Base-by-base conservation (phyloP, 2,888 invertebrate genomes). In the Gymnoscelis rufifasciata region DNA sequence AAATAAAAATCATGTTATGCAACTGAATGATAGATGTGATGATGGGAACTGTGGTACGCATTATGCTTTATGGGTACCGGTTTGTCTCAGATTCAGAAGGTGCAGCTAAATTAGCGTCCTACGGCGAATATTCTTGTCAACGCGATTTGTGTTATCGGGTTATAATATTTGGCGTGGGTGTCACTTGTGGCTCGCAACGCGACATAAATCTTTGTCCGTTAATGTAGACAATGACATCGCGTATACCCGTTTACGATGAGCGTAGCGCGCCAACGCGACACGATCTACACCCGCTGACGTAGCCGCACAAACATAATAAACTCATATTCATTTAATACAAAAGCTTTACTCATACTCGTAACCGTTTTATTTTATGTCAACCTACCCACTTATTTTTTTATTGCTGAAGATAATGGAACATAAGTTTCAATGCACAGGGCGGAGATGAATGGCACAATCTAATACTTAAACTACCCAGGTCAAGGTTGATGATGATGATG, bases 1-100 rank as follows among this genome's bases (percentile, higher is more conserved):
- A 45, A 44, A 44, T 48, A 31, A 27, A 6, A 11, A 13, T 33
- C 31, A 44, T 27, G 37, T 41, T 44, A 33, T 19, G 37, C 29
- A 40, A 37, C 30, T 28, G 14, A 13, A 43, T 27, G 38, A 39
- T 39, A 11, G 23, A 43, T 43, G 36, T 3, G n/a, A 28, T 29
- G 27, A 27, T 42, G 27, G 36, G 27, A 38, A 29, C 36, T 12
- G 23, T 46, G 30, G 8, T 38, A 38, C 19, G 15, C 14, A 23
- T 14, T 19, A 19, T 19, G 3, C 10, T 29, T 11, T 4, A 44
- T 39, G 11, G 12, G 2, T 28, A 28, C 35, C 15, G 13, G 29
- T 19, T 12, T 10, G n/a, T 15, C n/a, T 33, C 15, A 0, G 8
- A 12, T 13, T 30, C 7, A n/a, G 19, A 19, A 2, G n/a, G n/a